Evolutionary conservation across 2,888 invertebrate species (phyloP), one percentile per base, ranked within the genome.

Genomic region (Apodemia zela): DNA sequence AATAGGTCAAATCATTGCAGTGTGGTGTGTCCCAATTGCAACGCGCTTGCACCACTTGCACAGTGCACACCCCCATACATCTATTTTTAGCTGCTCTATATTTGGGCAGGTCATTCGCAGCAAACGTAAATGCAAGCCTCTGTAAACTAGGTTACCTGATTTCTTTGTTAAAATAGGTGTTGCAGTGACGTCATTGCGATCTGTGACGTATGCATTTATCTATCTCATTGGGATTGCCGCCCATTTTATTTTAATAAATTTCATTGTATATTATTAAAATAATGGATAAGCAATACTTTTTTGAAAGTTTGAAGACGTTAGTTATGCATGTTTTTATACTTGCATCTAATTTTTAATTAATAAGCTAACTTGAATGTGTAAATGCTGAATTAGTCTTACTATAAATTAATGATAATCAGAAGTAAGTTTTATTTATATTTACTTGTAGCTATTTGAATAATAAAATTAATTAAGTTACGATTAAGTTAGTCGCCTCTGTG

Each of bases 1-100:
- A 82, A 86, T 91, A 88, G 91, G 91, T 91, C 90, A 89, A 81
- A 87, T 87, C 82, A 87, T 85, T 89, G 89, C 90, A 89, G 78
- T 77, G 87, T 87, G 87, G 77, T 77, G 87, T 86, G 86, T 73
- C 84, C 89, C 78, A 85, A 77, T 81, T 90, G 84, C 81, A 81
- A 76, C 78, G 74, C 73, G 75, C 77, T 78, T 84, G 82, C 82
- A 82, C 87, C 87, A 89, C 87, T 88, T 87, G 87, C 78, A 75
- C 73, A 71, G 76, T 72, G 78, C 75, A 80, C 80, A 80, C 81
- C 84, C 81, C 72, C 81, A 25, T 25, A 69, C 72, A 74, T 81
- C 89, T 89, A 90, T 87, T 82, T 82, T 84, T 90, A 90, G 85
- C 75, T 77, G 90, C 79, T 85, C 90, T 88, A 90, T 89, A 85